Evolutionary conservation across 1,140 invertebrate species (phyloP).

Genomic region (Littorina saxatilis): DNA sequence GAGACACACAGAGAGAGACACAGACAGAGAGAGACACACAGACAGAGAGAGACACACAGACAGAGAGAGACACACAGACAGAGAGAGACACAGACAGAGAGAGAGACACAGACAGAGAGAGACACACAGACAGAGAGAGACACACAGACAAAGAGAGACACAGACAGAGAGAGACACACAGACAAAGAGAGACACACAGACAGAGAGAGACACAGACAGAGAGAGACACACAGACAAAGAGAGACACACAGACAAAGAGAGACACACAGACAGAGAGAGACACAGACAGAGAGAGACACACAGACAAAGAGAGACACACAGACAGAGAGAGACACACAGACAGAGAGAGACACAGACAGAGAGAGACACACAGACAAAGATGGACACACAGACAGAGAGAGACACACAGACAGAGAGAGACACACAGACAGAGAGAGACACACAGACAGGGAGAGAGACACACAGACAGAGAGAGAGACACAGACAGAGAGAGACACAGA

Average conservation of each 20-base stretch:
- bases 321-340: too few species aligned
- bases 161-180: not conserved
- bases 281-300: too few species aligned
- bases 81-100: not conserved
- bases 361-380: not conserved
- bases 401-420: too few species aligned
- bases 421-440: too few species aligned
- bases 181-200: not conserved
- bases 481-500: not conserved
- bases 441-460: too few species aligned
- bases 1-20: slow-evolving; percentile 8
- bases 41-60: slow-evolving; percentile 3
- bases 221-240: too few species aligned
- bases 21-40: not conserved
- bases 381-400: not conserved
- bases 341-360: not conserved
- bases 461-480: too few species aligned
- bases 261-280: not conserved
- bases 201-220: not conserved
- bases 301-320: too few species aligned
- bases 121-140: not conserved
- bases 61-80: slow-evolving; percentile 1
- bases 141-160: not conserved
- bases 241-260: too few species aligned
- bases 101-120: not conserved